Percentiles rank a stretch among this genome's conserved stretches.
phyloP scores from a whole-genome alignment of 2,888 invertebrate species.

The Temnothorax rugatulus region DNA sequence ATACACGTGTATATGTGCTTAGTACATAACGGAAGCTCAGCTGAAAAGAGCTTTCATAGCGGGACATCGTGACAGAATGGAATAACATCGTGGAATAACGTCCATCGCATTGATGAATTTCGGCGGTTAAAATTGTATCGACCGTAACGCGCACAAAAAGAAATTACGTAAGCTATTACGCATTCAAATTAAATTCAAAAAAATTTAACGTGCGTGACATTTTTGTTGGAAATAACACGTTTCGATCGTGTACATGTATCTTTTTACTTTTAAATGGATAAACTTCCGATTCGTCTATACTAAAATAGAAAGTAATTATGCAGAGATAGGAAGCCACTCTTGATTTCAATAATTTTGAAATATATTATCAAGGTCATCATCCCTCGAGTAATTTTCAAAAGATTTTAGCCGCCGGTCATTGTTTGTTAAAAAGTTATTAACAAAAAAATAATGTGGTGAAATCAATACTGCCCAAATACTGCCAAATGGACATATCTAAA shows the following conservation, averaged over 20 bases:
- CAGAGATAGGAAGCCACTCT: no score
- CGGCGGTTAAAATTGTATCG: neutral
- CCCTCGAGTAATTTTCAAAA: no score
- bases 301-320: no score
- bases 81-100: conserved; percentile 13
- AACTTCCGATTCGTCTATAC: no score
- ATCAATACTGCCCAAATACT: no score
- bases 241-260: neutral
- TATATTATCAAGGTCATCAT: no score
- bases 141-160: neutral
- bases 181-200: conserved; percentile 6
- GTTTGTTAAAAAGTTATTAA: no score
- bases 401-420: no score
- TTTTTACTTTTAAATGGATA: no score
- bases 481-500: no score
- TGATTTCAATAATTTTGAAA: no score
- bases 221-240: neutral
- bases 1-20: neutral
- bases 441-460: no score
- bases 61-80: conserved; percentile 5
- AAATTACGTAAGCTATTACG: neutral
- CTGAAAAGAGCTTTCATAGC: conserved; percentile 19
- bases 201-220: neutral
- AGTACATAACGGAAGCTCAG: neutral
- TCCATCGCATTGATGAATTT: conserved; percentile 6